phyloP scores from a whole-genome alignment of 2,888 invertebrate species.

The Rhaphigaster nebulosa region DNA sequence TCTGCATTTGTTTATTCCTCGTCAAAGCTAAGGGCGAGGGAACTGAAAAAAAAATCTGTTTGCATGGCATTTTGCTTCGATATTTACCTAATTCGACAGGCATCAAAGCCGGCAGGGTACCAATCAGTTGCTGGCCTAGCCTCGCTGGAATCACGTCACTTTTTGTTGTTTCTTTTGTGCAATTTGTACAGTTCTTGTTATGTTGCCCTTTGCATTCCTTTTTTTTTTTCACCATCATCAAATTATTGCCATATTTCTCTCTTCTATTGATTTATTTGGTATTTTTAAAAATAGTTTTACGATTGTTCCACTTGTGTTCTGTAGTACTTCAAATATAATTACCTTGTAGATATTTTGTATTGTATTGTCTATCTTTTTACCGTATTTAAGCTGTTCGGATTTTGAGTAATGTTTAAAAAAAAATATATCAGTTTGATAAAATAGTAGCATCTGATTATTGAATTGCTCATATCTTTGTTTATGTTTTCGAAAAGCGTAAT shows the following conservation, averaged over 20 bases:
- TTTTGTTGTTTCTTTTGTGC: slow-evolving; percentile 51
- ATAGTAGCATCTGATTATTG: too few species aligned
- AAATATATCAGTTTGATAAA: too few species aligned
- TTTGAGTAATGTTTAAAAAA: too few species aligned
- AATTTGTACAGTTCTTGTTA: slow-evolving; percentile 49
- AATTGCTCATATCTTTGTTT: too few species aligned
- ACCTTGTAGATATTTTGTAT: too few species aligned
- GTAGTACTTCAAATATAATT: too few species aligned
- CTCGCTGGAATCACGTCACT: slow-evolving; percentile 40
- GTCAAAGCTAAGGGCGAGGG: slow-evolving; percentile 49
- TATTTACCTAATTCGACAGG: slow-evolving; percentile 54
- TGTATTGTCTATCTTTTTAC: too few species aligned
- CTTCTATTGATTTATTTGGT: neutral
- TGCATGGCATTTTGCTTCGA: slow-evolving; percentile 53
- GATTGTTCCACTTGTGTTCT: too few species aligned
- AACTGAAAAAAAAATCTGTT: slow-evolving; percentile 49
- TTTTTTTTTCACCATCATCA: neutral
- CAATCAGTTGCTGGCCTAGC: slow-evolving; percentile 33
- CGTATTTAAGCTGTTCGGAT: too few species aligned
- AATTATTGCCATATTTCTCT: neutral
- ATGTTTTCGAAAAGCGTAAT: too few species aligned
- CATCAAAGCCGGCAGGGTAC: slow-evolving; percentile 10
- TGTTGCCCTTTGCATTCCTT: neutral
- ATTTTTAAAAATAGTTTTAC: neutral
- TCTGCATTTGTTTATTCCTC: neutral